Base-by-base conservation (phyloP, 92 coral and sea anemone species). In the Zoanthus sociatus region DNA sequence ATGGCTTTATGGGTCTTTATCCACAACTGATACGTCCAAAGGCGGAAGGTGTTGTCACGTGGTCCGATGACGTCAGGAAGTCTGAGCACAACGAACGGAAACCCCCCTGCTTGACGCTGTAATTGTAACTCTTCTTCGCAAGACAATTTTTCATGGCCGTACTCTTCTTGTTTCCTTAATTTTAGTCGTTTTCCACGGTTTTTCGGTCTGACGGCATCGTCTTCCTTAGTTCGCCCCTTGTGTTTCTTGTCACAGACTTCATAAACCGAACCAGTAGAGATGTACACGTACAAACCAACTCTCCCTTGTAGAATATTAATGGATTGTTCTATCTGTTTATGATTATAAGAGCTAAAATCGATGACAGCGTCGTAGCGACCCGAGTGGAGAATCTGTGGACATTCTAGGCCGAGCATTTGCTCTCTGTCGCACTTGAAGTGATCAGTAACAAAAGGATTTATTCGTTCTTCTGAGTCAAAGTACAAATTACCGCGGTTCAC, bases 1-100 rank as follows among this genome's bases (percentile, higher is more conserved):
- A 97, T 93, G 55, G 89, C 91, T 56, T 90, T 90, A 58, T 95
- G 99, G 70, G 95, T 88, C 21, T 86, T 88, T 31, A 95, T 84
- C 99, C 99, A 97, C 89, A 97, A 90, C 86, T 97, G 99, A 77
- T 97, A 97, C 21, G 93, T 92, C 99, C 99, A 97, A 87, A 95
- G 95, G 30, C 99, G 96, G 63, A 95, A 91, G 64, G 96, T 92
- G 63, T 90, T 96, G 73, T 97, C 99, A 73, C 99, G 97, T 87
- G 97, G 97, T 71, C 99, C 99, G 56, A 97, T 93, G 17, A 92
- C 99, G 87, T 95, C 96, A 68, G 99, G 99, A 64, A 97, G 92
- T 50, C 99, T 86, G 9, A 97, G 88, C 0, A 93, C 89, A 18
- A 95, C 91, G 78, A 88, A 97, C 48, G 99, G 98, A 73, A 97